Percentiles rank a stretch among this genome's conserved stretches.
phyloP scores from a whole-genome alignment of 2,888 invertebrate species.

The Hyposoter dolosus region DNA sequence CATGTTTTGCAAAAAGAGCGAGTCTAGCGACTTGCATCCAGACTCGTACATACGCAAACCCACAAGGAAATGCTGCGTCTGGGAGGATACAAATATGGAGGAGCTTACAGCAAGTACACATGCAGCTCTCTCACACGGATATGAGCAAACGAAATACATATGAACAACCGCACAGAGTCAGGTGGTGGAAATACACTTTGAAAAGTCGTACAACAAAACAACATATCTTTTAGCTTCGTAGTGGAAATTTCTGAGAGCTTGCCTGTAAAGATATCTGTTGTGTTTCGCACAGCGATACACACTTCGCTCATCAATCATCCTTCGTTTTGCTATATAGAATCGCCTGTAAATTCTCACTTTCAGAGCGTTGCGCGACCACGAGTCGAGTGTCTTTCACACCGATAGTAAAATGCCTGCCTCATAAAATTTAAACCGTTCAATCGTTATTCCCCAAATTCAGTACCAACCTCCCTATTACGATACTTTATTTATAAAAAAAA shows the following conservation, averaged over 20 bases:
- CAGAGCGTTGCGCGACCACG: conserved; percentile 7
- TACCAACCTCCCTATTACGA: too few species aligned
- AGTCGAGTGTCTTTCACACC: conserved; percentile 26
- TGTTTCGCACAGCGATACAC: conserved; percentile 29
- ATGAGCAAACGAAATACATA: not conserved
- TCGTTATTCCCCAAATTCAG: too few species aligned
- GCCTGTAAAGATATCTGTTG: conserved; percentile 23
- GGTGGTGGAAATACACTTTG: conserved; percentile 24
- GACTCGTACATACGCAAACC: conserved; percentile 14
- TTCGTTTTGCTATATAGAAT: conserved; percentile 17
- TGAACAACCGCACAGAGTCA: conserved; percentile 12
- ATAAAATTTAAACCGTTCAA: too few species aligned
- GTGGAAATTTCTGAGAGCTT: conserved; percentile 19
- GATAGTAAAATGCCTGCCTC: conserved; percentile 29
- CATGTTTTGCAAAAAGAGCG: conserved; percentile 62
- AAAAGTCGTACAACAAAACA: conserved; percentile 44
- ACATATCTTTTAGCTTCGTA: conserved; percentile 18
- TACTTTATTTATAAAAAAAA: too few species aligned
- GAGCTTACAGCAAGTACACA: conserved; percentile 6
- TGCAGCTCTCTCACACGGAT: not conserved
- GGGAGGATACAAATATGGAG: conserved; percentile 21
- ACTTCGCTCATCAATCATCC: conserved; percentile 31
- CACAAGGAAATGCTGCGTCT: conserved; percentile 26
- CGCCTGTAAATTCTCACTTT: conserved; percentile 19
- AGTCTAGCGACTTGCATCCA: conserved; percentile 10